phyloP scores from a whole-genome alignment of 2,888 invertebrate species.

The Theretra japonica region DNA sequence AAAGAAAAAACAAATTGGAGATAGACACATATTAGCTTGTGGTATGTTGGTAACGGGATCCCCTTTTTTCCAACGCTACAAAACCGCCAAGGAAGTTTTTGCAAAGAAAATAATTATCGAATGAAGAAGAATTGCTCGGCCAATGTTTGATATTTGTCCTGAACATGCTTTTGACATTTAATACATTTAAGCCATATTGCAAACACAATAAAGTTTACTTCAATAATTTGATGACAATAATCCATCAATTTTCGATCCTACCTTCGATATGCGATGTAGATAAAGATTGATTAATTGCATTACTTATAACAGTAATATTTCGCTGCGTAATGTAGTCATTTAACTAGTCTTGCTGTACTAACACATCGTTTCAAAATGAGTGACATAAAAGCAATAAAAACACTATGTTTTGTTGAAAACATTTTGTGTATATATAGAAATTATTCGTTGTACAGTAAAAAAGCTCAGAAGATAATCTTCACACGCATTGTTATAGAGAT shows the following conservation, averaged over 20 bases:
- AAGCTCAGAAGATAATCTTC: neutral
- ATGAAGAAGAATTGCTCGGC: no score
- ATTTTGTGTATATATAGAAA: slow-evolving; percentile 27
- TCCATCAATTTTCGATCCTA: neutral
- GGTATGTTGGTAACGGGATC: no score
- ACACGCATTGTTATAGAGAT: neutral
- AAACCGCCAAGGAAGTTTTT: no score
- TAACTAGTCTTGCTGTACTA: neutral
- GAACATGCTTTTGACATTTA: no score
- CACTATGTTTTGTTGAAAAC: neutral
- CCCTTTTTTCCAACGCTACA: no score
- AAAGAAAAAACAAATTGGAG: no score
- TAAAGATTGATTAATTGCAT: neutral
- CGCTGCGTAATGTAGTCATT: neutral
- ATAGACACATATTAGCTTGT: no score
- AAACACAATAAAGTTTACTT: neutral
- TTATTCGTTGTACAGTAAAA: neutral
- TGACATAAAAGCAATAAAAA: slow-evolving; percentile 20
- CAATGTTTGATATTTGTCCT: no score
- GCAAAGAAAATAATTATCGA: no score
- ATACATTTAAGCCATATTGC: no score
- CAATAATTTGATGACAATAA: neutral
- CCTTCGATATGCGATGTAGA: neutral
- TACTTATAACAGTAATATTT: neutral
- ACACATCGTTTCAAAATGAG: slow-evolving; percentile 3